These are phyloP conservation scores for Corbicula japonica DNA, from an alignment of 2,888 invertebrate genomes.

Conservation along the genomic window DNA sequence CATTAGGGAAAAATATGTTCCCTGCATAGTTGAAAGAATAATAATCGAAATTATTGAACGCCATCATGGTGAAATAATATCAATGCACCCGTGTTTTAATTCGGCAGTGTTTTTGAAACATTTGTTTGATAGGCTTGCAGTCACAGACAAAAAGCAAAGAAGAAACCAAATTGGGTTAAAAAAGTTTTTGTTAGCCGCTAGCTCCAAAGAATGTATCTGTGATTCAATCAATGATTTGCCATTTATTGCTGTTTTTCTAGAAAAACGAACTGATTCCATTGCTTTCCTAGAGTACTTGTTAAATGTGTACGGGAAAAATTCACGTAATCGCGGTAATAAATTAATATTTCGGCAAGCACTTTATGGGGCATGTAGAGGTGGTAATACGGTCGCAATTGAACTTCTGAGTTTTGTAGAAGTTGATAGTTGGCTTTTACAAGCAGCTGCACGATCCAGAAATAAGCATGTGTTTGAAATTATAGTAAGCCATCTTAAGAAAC, in stretches of 20 bases:
- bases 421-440: too few relatives aligned
- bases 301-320: too few relatives aligned
- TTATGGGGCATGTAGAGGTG: background rate
- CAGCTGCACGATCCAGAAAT: too few relatives aligned
- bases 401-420: background rate
- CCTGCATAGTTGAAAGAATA: background rate
- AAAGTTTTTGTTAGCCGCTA: background rate
- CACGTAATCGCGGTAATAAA: background rate
- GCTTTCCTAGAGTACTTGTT: too few relatives aligned
- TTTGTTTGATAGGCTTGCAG: background rate
- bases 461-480: too few relatives aligned
- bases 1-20: background rate
- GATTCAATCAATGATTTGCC: too few relatives aligned
- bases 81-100: background rate
- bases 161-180: background rate
- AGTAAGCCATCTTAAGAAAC: too few relatives aligned
- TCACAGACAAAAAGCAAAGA: too few relatives aligned
- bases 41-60: background rate
- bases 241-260: too few relatives aligned
- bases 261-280: too few relatives aligned
- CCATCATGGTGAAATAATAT: background rate
- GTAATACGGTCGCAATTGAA: background rate
- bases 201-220: too few relatives aligned
- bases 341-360: background rate
- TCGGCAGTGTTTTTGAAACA: background rate